Evolutionary conservation across 2,888 invertebrate genomes (phyloP), one percentile per base, ranked within the genome.

Genomic region (Parthenolecanium corni): DNA sequence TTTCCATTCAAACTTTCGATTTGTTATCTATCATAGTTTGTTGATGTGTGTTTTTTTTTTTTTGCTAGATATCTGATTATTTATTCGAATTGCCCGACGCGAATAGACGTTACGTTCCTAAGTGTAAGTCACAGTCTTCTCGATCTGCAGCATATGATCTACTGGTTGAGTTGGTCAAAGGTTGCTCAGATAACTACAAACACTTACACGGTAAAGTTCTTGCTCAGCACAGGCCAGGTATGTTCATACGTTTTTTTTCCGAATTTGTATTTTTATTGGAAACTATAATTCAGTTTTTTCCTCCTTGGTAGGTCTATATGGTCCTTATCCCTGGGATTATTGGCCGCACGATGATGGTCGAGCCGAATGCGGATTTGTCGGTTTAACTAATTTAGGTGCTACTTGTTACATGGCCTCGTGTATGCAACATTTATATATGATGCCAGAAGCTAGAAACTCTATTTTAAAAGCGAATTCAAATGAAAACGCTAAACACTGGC

Each of bases 401-500:
- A 95, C 95, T 1, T 95, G 95, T 73, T 95, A 95, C 74, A 92
- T 95, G 92, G 95, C 95, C 11, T 91, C 94, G 2, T 94, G 94
- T 71, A 89, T 95, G 84, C 95, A 95, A 74, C 95, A 95, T 74
- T 76, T 95, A 67, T 95, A 91, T 74, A 95, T 95, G 94, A 92
- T 95, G 86, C 94, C 94, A 4, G 89, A 89, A 71, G 91, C 92
- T 0, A 78, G 94, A 56, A 83, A 85, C 52, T 87, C 91, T 0
- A 84, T 95, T 68, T 76, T 95, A 62, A 80, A 81, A 5, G 85
- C 89, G 0, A 86, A 89, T 68, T 83, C 86, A 63, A 80, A 80
- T 51, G 80, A 82, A 51, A 72, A 72, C 11, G 84, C 83, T 65
- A 85, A 89, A 67, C 92, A 94, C 74, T 85, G 83, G 64, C 79